Evolutionary conservation across 2,797 vertebrate genomes (phyloP).

Genomic region (Oreochromis grahami): DNA sequence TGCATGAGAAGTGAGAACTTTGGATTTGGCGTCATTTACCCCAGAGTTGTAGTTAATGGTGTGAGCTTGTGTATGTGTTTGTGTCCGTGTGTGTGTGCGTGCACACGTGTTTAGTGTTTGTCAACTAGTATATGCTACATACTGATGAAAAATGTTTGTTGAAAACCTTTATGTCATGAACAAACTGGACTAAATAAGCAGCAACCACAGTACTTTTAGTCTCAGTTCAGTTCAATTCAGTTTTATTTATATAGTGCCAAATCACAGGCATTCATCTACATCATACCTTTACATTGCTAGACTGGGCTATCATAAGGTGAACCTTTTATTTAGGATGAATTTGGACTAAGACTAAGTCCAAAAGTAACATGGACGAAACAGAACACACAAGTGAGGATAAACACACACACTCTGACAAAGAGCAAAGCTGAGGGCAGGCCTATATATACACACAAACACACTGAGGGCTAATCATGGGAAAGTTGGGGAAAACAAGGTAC

Average conservation of each 20-base stretch:
- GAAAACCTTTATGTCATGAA: background rate
- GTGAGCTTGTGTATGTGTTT: slow-evolving; percentile 8
- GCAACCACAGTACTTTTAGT: background rate
- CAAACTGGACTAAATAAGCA: background rate
- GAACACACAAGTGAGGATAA: background rate
- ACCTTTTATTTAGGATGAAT: background rate
- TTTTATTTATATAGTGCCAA: rapidly evolving
- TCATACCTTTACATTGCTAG: background rate
- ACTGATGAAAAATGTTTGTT: background rate
- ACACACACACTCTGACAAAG: background rate
- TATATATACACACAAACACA: background rate
- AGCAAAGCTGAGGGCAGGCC: background rate
- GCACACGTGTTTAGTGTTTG: background rate
- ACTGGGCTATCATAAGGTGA: background rate
- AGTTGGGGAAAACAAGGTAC: background rate
- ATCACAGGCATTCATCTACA: background rate
- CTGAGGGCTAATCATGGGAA: background rate
- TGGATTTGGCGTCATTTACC: slow-evolving; percentile 14
- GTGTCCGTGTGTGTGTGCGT: background rate
- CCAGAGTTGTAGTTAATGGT: slow-evolving; percentile 12
- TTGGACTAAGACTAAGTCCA: background rate
- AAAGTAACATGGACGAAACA: background rate
- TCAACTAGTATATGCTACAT: background rate
- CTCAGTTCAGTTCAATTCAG: background rate
- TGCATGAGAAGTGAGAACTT: slow-evolving; percentile 45